Evolutionary conservation across 2,113 vertebrate species (phyloP).

Genomic region (Callithrix jacchus): DNA sequence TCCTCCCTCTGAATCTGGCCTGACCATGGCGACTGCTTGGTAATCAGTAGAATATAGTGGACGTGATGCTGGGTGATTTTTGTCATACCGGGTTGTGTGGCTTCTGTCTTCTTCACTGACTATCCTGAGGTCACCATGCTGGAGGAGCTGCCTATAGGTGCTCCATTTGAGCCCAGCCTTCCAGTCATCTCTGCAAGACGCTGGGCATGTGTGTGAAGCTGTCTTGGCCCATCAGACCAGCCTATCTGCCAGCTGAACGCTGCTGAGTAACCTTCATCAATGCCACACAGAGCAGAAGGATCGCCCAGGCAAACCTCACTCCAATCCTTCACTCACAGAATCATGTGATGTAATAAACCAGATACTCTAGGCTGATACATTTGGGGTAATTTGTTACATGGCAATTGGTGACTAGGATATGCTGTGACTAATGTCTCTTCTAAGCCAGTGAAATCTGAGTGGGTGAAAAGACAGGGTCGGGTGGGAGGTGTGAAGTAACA

Average conservation of each 20-base stretch:
- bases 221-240: accelerated
- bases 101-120: not conserved
- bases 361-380: not conserved
- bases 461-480: not conserved
- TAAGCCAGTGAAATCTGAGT: not conserved
- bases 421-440: not conserved
- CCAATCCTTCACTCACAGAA: not conserved
- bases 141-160: not conserved
- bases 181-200: not conserved
- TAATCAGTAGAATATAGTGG: accelerated
- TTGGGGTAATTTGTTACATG: not conserved
- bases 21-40: not conserved
- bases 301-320: not conserved
- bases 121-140: not conserved
- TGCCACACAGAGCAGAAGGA: accelerated
- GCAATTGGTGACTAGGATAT: not conserved
- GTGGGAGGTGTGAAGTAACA: not conserved
- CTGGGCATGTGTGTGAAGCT: not conserved
- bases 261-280: not conserved
- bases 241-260: not conserved
- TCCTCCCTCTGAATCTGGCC: not conserved
- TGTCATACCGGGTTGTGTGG: not conserved
- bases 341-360: not conserved
- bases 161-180: not conserved
- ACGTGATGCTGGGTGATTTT: not conserved